phyloP scores from a whole-genome alignment of 2,113 vertebrate species.

The Scomber scombrus region DNA sequence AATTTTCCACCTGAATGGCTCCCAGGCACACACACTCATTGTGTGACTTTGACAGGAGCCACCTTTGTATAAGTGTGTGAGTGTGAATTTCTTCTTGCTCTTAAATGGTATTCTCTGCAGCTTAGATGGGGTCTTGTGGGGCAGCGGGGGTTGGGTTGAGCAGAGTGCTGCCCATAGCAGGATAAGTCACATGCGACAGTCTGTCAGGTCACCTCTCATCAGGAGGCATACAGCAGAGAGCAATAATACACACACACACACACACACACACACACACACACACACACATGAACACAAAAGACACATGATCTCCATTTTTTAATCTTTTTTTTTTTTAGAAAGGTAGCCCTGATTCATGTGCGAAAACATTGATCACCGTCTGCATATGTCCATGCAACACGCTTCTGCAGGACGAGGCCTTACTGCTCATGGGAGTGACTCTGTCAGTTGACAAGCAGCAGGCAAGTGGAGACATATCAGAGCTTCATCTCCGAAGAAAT shows the following conservation, averaged over 20 bases:
- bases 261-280: neutral
- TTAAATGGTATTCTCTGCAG: conserved; percentile 51
- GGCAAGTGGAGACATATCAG: conserved; percentile 52
- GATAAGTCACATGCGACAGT: conserved; percentile 78
- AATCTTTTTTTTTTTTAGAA: conserved; percentile 4
- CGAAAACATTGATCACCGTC: conserved; percentile 25
- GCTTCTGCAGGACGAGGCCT: conserved; percentile 1
- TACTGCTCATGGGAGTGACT: conserved; percentile 17
- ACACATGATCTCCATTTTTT: neutral
- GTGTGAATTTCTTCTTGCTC: conserved; percentile 37
- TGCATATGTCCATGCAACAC: neutral
- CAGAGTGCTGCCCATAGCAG: conserved; percentile 37
- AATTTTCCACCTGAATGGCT: conserved; percentile 81
- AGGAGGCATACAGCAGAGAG: conserved; percentile 55
- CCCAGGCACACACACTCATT: conserved; percentile 53
- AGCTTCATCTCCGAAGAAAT: conserved; percentile 39
- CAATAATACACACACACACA: conserved; percentile 13
- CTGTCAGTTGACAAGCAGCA: conserved; percentile 30
- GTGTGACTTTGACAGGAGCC: conserved; percentile 60
- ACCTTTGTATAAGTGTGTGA: conserved; percentile 49
- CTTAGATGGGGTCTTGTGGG: conserved; percentile 59
- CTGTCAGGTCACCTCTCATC: conserved; percentile 80
- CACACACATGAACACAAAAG: conserved; percentile 9
- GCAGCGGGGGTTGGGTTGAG: conserved; percentile 16
- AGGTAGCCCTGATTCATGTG: conserved; percentile 6